Evolutionary conservation across 2,888 invertebrate species (phyloP).

Genomic region (Drosophila longiperda): DNA sequence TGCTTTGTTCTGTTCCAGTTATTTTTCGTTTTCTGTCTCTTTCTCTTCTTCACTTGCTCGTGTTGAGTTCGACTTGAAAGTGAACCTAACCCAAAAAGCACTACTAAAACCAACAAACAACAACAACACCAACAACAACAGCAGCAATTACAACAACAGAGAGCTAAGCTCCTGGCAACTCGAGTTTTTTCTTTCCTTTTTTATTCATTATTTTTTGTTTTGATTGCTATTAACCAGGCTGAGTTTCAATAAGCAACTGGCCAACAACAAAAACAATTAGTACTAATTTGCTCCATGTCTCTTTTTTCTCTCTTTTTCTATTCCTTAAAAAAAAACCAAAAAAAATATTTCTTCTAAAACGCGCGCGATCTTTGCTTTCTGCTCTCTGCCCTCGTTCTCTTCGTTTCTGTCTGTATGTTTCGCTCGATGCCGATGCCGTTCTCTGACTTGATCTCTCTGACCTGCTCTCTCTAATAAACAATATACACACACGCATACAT

Average conservation of each 20-base stretch:
- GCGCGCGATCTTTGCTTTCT: constrained; percentile 35
- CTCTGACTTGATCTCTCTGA: constrained; percentile 12
- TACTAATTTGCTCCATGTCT: constrained; percentile 50
- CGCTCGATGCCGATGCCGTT: constrained; percentile 37
- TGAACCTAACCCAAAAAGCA: constrained; percentile 58
- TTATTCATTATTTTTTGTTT: constrained; percentile 43
- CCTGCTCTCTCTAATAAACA: constrained; percentile 13
- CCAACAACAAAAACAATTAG: constrained; percentile 29
- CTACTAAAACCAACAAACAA: constrained; percentile 58
- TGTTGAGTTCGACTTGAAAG: constrained; percentile 62
- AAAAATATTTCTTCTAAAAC: constrained; percentile 4
- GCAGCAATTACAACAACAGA: constrained; percentile 25
- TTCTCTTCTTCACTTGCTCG: constrained; percentile 28
- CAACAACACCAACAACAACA: constrained; percentile 27
- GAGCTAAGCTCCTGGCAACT: constrained; percentile 30
- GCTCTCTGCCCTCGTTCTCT: constrained; percentile 38
- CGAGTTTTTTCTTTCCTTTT: constrained; percentile 5
- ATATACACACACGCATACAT: constrained; percentile 18
- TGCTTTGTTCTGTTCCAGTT: constrained; percentile 59
- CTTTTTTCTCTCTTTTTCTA: constrained; percentile 20
- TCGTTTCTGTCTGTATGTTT: constrained; percentile 29
- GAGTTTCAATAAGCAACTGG: constrained; percentile 64
- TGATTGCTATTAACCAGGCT: constrained; percentile 69
- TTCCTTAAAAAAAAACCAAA: constrained; percentile 19
- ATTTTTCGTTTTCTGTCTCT: constrained; percentile 36